Percentiles rank a stretch among this genome's conserved stretches.
phyloP scores from a whole-genome alignment of 1,140 invertebrate species.

The Papilio dardanus region DNA sequence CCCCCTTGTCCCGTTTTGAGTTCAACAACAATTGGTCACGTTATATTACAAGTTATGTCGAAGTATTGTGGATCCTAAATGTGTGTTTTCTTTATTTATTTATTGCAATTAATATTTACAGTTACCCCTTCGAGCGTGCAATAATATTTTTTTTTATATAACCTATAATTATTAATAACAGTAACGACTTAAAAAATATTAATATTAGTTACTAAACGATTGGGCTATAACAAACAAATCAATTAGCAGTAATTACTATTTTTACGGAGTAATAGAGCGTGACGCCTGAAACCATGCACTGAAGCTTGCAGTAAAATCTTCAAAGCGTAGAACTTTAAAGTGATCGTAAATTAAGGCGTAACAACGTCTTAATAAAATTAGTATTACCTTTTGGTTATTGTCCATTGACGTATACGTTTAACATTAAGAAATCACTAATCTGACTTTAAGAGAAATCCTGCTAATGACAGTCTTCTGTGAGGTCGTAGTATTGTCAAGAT shows the following conservation, averaged over 20 bases:
- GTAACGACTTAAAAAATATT: not conserved
- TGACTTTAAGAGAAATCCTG: not conserved
- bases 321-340: not conserved
- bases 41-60: too few species aligned
- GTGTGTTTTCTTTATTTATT: too few species aligned
- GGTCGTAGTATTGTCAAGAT: not conserved
- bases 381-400: not conserved
- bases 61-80: too few species aligned
- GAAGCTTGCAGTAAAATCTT: conserved; percentile 5
- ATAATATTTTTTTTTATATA: too few species aligned
- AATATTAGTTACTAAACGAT: not conserved
- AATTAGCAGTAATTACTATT: not conserved
- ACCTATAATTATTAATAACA: too few species aligned
- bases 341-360: not conserved
- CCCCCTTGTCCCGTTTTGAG: too few species aligned
- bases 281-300: not conserved
- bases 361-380: conserved; percentile 20
- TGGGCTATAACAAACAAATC: not conserved
- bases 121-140: too few species aligned
- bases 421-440: not conserved
- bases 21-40: too few species aligned
- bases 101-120: too few species aligned
- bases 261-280: not conserved
- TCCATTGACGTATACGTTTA: conserved; percentile 1
- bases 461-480: too few species aligned